These are phyloP conservation scores for Illadopsis cleaveri DNA, from an alignment of 2,113 vertebrate species.

Conservation along the genomic window DNA sequence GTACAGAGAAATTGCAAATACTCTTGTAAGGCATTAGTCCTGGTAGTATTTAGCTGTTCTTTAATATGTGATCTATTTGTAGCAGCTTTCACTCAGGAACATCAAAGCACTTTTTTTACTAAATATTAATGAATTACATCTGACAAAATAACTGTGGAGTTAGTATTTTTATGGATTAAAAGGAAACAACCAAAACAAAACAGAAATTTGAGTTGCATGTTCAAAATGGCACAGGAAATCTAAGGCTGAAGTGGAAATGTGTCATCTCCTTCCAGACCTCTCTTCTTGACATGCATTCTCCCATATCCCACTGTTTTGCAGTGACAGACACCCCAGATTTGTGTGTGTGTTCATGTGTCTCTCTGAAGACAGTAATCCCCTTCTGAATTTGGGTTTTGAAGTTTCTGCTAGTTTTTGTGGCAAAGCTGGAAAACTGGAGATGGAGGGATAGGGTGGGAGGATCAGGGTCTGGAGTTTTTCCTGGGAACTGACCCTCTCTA, in stretches of 20 bases:
- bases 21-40: background rate
- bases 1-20: background rate
- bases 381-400: background rate
- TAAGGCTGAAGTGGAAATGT: background rate
- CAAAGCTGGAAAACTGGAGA: background rate
- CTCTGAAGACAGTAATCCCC: background rate
- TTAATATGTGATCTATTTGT: background rate
- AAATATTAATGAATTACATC: background rate
- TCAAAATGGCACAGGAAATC: background rate
- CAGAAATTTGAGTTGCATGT: background rate
- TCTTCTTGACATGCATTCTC: background rate
- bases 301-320: background rate
- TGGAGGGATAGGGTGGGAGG: fast-evolving
- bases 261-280: background rate
- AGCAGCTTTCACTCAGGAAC: background rate
- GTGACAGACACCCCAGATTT: background rate
- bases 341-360: background rate
- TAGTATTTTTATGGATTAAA: background rate
- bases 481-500: background rate
- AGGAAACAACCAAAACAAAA: background rate
- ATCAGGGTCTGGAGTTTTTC: background rate
- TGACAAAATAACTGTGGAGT: background rate
- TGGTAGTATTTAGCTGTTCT: background rate
- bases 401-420: background rate
- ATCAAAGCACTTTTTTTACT: background rate